These are phyloP conservation scores for Meda fulgida DNA, from an alignment of 2,797 vertebrate species.

Conservation along the genomic window DNA sequence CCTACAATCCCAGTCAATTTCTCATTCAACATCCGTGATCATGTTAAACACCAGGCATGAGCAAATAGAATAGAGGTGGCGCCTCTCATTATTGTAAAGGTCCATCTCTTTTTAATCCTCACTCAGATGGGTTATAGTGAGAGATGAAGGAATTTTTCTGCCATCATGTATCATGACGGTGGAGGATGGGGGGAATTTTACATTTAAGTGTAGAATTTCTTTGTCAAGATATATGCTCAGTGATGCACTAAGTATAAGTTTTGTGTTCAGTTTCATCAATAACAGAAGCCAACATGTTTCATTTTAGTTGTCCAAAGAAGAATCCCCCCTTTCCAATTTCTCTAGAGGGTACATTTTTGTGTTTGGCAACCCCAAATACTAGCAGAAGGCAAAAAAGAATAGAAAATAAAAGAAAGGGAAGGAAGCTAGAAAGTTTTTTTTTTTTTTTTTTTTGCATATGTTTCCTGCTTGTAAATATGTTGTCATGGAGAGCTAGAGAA, in stretches of 20 bases:
- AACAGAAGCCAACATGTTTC: background rate
- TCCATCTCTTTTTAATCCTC: background rate
- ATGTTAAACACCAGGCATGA: background rate
- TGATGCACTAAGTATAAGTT: background rate
- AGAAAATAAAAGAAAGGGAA: accelerated
- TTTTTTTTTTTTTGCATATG: background rate
- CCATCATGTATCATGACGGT: background rate
- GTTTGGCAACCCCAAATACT: background rate
- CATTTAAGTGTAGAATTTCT: background rate
- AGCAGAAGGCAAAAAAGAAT: background rate
- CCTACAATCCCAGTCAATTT: conserved; percentile 5
- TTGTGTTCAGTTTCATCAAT: background rate
- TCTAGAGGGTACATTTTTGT: background rate
- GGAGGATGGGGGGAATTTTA: background rate
- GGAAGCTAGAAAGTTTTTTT: background rate
- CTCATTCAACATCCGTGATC: conserved; percentile 24
- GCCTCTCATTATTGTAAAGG: conserved; percentile 4
- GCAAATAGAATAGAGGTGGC: background rate
- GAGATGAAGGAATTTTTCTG: background rate
- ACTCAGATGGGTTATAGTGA: background rate
- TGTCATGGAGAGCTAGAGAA: background rate
- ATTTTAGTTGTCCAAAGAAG: background rate
- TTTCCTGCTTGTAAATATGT: background rate
- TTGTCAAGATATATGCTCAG: background rate
- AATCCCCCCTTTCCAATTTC: background rate